Evolutionary conservation across 2,888 invertebrate species (phyloP).

Genomic region (Cheilosia scutellata): DNA sequence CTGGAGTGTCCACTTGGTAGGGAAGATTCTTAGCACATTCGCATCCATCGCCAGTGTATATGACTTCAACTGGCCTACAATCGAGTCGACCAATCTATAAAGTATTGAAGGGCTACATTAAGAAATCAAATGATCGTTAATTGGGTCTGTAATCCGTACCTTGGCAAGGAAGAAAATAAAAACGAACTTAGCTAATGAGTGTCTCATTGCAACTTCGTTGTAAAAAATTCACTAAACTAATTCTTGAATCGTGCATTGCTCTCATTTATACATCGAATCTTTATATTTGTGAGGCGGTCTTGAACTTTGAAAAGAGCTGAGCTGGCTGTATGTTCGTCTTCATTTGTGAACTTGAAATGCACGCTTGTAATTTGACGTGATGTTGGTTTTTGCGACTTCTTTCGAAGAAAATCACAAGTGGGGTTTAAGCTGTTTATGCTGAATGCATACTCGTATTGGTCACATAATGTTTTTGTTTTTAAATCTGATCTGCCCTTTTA

Average conservation of each 20-base stretch:
- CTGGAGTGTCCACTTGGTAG: slow-evolving; percentile 80
- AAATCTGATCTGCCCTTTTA: too few species aligned
- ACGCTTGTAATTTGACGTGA: slow-evolving; percentile 38
- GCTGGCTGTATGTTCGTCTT: slow-evolving; percentile 30
- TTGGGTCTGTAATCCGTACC: slow-evolving; percentile 22
- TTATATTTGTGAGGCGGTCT: slow-evolving; percentile 41
- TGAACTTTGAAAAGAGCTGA: slow-evolving; percentile 53
- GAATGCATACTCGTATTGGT: not conserved
- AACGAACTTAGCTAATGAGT: slow-evolving; percentile 51
- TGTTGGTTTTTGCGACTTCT: slow-evolving; percentile 7
- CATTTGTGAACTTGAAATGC: slow-evolving; percentile 52
- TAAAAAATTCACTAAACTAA: slow-evolving; percentile 60
- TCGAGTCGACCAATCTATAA: slow-evolving; percentile 75
- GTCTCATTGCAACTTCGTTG: slow-evolving; percentile 45
- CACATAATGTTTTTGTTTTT: not conserved
- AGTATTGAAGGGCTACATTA: not conserved
- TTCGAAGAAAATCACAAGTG: slow-evolving; percentile 4
- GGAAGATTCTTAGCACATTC: slow-evolving; percentile 79
- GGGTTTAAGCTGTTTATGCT: not conserved
- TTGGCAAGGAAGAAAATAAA: slow-evolving; percentile 52
- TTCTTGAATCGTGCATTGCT: slow-evolving; percentile 38
- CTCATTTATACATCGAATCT: slow-evolving; percentile 66
- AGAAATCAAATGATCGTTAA: not conserved
- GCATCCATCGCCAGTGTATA: slow-evolving; percentile 81
- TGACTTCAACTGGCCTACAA: slow-evolving; percentile 78